These are phyloP conservation scores for Drosophila nigromelanica DNA, from an alignment of 1,140 invertebrate species.

Conservation along the genomic window DNA sequence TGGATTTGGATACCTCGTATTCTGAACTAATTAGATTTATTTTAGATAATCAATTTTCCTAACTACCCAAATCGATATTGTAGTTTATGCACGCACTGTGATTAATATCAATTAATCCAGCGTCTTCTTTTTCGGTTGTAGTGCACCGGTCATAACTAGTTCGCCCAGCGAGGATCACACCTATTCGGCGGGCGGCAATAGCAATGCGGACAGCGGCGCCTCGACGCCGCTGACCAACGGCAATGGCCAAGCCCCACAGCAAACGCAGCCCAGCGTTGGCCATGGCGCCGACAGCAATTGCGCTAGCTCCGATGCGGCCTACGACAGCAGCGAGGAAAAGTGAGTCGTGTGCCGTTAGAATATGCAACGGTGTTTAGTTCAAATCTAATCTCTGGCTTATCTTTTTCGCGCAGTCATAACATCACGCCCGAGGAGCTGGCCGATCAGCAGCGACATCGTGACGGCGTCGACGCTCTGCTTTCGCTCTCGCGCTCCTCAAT, in stretches of 20 bases:
- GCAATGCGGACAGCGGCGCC: conserved; percentile 75
- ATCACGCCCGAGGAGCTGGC: conserved; percentile 86
- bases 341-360: conserved; percentile 53
- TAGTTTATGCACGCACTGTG: too few species aligned
- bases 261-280: conserved; percentile 40
- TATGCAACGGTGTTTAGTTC: not conserved
- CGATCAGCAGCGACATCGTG: conserved; percentile 90
- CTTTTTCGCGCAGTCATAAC: conserved; percentile 56
- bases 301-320: conserved; percentile 84
- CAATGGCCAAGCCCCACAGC: conserved; percentile 41
- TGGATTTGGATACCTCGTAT: too few species aligned
- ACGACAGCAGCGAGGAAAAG: conserved; percentile 85
- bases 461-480: conserved; percentile 91
- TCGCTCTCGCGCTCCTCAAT: conserved; percentile 74
- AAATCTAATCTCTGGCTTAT: not conserved
- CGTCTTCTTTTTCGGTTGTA: conserved; percentile 19
- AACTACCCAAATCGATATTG: too few species aligned
- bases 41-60: too few species aligned
- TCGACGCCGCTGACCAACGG: conserved; percentile 75
- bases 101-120: too few species aligned
- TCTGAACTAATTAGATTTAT: too few species aligned
- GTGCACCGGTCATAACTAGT: conserved; percentile 87
- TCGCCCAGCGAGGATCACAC: conserved; percentile 92
- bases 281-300: conserved; percentile 73
- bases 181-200: conserved; percentile 86